Percentiles rank a stretch among this genome's conserved stretches.
Evolutionary conservation across 2,888 invertebrate species (phyloP).

Genomic region (Amblyjoppa fuscipennis): DNA sequence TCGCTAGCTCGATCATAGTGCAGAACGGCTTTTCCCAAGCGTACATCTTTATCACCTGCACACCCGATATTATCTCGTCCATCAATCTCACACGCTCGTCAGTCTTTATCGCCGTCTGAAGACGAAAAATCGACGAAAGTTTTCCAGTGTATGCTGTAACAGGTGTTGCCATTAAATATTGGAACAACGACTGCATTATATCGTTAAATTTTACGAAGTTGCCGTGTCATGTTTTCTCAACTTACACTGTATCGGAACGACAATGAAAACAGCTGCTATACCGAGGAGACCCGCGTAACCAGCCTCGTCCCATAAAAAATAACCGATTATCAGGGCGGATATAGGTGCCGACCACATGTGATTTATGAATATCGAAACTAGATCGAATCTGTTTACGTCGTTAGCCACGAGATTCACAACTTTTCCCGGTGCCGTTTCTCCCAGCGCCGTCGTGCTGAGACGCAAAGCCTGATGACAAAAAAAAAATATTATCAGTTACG

Average conservation of each 20-base stretch:
- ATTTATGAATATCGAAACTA: conserved; percentile 95
- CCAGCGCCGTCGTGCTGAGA: conserved; percentile 90
- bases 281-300: conserved; percentile 93
- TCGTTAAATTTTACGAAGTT: neutral
- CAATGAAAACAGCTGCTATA: conserved; percentile 92
- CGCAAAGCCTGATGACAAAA: conserved; percentile 86
- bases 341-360: conserved; percentile 96
- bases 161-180: neutral
- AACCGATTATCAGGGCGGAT: conserved; percentile 89
- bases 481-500: conserved; percentile 21
- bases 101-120: conserved; percentile 87
- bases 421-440: conserved; percentile 90
- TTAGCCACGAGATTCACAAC: conserved; percentile 89
- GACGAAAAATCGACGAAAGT: conserved; percentile 84
- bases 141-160: conserved; percentile 82
- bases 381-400: conserved; percentile 97
- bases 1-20: conserved; percentile 87
- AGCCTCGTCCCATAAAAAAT: conserved; percentile 91
- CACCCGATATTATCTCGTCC: conserved; percentile 92
- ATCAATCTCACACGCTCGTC: conserved; percentile 92
- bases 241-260: conserved; percentile 94
- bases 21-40: conserved; percentile 92
- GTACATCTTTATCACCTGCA: conserved; percentile 93
- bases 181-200: neutral
- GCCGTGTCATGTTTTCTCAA: neutral